A percentile compares a stretch with the other conserved stretches of the same genome.
These are phyloP conservation scores for Orycteropus afer DNA, from an alignment of 2,113 vertebrate genomes.

Conservation along the genomic window DNA sequence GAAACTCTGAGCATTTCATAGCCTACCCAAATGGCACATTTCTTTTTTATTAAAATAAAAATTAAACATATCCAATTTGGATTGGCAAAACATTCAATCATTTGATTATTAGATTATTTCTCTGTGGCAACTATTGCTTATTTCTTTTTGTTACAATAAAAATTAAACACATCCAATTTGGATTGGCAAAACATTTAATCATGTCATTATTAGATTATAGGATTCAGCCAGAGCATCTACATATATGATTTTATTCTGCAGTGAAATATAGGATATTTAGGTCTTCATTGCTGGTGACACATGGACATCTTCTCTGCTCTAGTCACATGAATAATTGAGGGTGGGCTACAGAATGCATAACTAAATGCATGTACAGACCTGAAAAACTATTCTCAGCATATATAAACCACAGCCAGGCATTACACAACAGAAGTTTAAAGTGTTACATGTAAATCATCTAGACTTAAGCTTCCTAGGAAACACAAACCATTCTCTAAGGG, in stretches of 20 bases:
- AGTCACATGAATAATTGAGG: not conserved
- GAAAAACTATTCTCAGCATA: slow-evolving; percentile 50
- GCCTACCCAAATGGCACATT: slow-evolving; percentile 27
- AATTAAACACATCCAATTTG: slow-evolving; percentile 52
- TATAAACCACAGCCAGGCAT: slow-evolving; percentile 68
- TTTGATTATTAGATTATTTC: slow-evolving; percentile 17
- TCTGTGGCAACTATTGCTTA: not conserved
- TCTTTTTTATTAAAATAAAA: slow-evolving; percentile 38
- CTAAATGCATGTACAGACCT: slow-evolving; percentile 50
- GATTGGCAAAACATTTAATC: slow-evolving; percentile 50
- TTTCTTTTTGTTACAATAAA: slow-evolving; percentile 37
- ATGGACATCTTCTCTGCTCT: not conserved
- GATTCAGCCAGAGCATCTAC: not conserved
- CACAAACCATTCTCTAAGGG: slow-evolving; percentile 77
- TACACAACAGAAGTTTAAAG: slow-evolving; percentile 72
- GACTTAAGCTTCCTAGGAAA: slow-evolving; percentile 74
- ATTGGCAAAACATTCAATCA: slow-evolving; percentile 52
- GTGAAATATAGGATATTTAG: not conserved
- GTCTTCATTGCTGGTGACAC: not conserved
- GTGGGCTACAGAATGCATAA: not conserved
- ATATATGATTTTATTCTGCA: not conserved
- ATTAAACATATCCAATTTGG: slow-evolving; percentile 47
- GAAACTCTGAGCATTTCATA: slow-evolving; percentile 40
- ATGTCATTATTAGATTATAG: slow-evolving; percentile 18
- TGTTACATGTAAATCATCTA: slow-evolving; percentile 76